Evolutionary conservation across 2,797 vertebrate species (phyloP).

Genomic region (Brachymystax lenok): DNA sequence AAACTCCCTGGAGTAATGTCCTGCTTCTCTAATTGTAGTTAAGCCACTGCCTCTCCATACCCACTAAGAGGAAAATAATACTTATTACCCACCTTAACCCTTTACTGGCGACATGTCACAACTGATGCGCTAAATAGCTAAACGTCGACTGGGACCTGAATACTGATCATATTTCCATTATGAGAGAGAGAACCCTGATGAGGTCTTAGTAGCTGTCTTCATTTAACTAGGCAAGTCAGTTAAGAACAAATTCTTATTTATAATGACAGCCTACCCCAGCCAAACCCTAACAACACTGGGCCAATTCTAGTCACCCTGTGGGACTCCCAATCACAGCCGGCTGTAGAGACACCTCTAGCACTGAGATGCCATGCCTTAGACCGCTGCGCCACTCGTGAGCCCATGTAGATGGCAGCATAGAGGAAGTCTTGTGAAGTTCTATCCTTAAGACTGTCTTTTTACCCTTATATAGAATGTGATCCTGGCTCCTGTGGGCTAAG

Average conservation of each 20-base stretch:
- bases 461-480: slow-evolving; percentile 82
- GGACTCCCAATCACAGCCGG: too few relatives aligned
- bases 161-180: neutral
- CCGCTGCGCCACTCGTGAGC: too few relatives aligned
- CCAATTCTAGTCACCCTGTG: too few relatives aligned
- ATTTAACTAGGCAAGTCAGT: neutral
- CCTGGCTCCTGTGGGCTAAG: slow-evolving; percentile 42
- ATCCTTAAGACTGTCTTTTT: too few relatives aligned
- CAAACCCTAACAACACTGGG: too few relatives aligned
- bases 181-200: neutral
- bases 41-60: neutral
- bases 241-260: neutral
- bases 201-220: neutral
- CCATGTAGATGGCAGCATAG: neutral
- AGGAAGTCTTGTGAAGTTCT: neutral
- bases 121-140: neutral
- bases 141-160: neutral
- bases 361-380: too few relatives aligned
- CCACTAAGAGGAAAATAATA: neutral
- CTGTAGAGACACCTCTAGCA: too few relatives aligned
- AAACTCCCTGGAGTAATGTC: neutral
- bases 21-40: neutral
- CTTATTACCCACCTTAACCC: neutral
- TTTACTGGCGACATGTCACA: neutral
- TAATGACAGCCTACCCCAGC: too few relatives aligned